These are phyloP conservation scores for Callipepla squamata DNA, from an alignment of 2,113 vertebrate genomes.

Conservation along the genomic window DNA sequence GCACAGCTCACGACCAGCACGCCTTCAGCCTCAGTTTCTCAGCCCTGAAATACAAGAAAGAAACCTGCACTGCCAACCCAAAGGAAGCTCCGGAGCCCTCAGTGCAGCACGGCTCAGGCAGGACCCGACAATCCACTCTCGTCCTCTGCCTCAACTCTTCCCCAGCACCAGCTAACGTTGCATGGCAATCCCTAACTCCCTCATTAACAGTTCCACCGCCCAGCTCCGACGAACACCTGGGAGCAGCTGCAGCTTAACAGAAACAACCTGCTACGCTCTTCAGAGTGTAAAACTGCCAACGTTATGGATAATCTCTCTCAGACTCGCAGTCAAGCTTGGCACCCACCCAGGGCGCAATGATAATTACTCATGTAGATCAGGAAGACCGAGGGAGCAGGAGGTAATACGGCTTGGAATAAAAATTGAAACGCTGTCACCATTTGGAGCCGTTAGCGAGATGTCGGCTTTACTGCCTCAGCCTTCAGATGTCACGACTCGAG, in stretches of 20 bases:
- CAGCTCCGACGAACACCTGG: background rate
- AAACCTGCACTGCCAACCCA: background rate
- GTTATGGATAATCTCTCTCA: background rate
- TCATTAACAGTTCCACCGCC: background rate
- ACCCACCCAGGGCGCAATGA: conserved; percentile 39
- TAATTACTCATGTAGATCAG: conserved; percentile 60
- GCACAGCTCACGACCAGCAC: accelerated
- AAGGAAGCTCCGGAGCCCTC: background rate
- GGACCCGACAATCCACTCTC: background rate
- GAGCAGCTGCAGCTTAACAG: background rate
- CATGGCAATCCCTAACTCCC: background rate
- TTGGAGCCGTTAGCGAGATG: conserved; percentile 34
- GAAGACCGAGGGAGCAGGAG: conserved; percentile 33
- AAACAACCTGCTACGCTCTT: conserved; percentile 12
- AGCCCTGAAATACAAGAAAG: background rate
- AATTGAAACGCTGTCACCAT: conserved; percentile 26
- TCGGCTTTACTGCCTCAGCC: background rate
- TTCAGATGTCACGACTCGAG: background rate
- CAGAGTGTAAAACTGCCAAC: background rate
- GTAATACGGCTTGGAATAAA: conserved; percentile 54
- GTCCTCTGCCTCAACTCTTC: background rate
- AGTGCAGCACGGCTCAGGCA: accelerated
- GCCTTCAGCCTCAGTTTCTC: background rate
- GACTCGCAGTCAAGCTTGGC: conserved; percentile 34
- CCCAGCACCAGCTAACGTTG: background rate